phyloP scores from a whole-genome alignment of 2,888 invertebrate species.

The Plebejus melissa region DNA sequence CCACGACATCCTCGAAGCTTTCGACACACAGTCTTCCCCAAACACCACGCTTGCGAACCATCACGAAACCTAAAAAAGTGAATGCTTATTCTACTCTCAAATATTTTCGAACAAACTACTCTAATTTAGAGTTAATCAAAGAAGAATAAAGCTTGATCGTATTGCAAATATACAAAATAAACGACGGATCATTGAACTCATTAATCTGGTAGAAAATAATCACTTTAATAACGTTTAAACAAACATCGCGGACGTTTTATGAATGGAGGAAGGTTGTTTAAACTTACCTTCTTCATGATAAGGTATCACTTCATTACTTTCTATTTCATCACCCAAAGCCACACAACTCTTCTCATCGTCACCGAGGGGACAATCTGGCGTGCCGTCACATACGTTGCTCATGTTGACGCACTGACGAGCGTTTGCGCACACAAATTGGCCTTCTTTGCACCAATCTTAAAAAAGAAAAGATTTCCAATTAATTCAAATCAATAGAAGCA shows the following conservation, averaged over 20 bases:
- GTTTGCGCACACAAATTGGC: constrained; percentile 86
- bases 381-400: constrained; percentile 84
- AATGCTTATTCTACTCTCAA: background rate
- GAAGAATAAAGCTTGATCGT: no score
- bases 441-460: constrained; percentile 85
- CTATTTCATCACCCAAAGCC: constrained; percentile 77
- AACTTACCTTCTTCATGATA: constrained; percentile 80
- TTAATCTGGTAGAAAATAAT: no score
- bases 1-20: constrained; percentile 80
- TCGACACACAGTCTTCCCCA: constrained; percentile 89
- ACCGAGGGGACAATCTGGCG: constrained; percentile 84
- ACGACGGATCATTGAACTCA: no score
- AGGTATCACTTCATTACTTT: constrained; percentile 78
- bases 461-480: constrained; percentile 33
- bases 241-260: background rate
- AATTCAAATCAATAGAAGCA: background rate
- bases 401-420: constrained; percentile 84
- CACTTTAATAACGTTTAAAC: background rate
- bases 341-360: constrained; percentile 89
- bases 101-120: no score
- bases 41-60: constrained; percentile 85
- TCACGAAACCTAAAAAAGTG: constrained; percentile 79
- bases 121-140: no score
- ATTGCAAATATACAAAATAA: no score
- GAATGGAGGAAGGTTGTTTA: background rate